Conservation (phyloP, 1,140 invertebrate genomes). For the Hormaphis cornu region DNA sequence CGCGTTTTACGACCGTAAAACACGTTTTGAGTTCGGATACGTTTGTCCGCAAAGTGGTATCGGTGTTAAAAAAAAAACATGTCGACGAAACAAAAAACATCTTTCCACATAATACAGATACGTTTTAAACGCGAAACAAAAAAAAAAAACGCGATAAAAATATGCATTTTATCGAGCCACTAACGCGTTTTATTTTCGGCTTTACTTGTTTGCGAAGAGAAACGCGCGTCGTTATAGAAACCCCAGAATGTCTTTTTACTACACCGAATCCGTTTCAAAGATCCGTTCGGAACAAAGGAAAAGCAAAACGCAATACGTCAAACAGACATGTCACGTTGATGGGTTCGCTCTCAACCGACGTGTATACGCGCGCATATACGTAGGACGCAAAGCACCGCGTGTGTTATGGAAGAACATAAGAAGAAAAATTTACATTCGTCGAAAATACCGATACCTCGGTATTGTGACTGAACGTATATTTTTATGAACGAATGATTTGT, state of each 20-base stretch:
- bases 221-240: background rate
- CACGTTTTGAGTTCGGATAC: no score
- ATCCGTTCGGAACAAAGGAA: background rate
- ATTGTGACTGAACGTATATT: background rate
- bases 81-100: no score
- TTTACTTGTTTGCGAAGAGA: background rate
- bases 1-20: no score
- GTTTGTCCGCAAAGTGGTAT: no score
- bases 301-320: background rate
- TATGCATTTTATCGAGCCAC: no score
- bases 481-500: no score
- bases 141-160: no score
- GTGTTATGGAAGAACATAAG: no score
- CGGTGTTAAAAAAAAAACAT: no score
- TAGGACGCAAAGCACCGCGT: no score
- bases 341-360: background rate
- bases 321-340: constrained; percentile 3
- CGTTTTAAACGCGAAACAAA: no score
- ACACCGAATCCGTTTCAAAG: constrained; percentile 4
- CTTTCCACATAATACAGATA: no score
- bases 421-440: background rate
- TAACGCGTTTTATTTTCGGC: background rate
- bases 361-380: background rate
- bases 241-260: background rate
- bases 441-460: background rate